A percentile compares a stretch with the other conserved stretches of the same genome.
phyloP scores from a whole-genome alignment of 2,113 vertebrate genomes.

The Neoarius graeffei region DNA sequence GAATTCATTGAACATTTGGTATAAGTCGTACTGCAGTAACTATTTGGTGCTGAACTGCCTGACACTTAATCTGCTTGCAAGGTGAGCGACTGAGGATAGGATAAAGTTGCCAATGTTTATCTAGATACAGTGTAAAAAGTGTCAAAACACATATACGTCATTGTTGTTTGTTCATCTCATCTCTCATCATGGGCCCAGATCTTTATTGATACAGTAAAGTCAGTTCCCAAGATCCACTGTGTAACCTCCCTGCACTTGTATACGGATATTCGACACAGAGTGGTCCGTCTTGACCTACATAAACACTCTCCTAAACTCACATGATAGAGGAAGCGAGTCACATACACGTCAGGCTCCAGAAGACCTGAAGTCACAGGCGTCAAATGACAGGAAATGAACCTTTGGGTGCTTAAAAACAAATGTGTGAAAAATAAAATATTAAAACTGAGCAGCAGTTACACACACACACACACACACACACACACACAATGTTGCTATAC shows the following conservation, averaged over 20 bases:
- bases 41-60: background rate
- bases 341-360: constrained; percentile 28
- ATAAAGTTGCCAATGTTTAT: background rate
- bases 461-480: background rate
- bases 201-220: background rate
- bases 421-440: background rate
- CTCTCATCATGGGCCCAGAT: background rate
- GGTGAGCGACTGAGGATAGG: background rate
- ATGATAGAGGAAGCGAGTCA: constrained; percentile 24
- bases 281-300: background rate
- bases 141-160: background rate
- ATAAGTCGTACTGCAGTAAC: background rate
- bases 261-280: background rate
- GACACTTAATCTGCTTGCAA: background rate
- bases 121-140: background rate
- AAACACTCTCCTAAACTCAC: constrained; percentile 13
- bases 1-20: background rate
- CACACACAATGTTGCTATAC: background rate
- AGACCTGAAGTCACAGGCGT: constrained; percentile 41
- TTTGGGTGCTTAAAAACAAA: constrained; percentile 32
- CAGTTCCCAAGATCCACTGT: background rate
- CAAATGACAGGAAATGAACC: constrained; percentile 26
- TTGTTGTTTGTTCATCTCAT: background rate
- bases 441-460: background rate
- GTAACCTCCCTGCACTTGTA: background rate